Evolutionary conservation across 92 coral and sea anemone species (phyloP).

Genomic region (Epizoanthus ramosus): DNA sequence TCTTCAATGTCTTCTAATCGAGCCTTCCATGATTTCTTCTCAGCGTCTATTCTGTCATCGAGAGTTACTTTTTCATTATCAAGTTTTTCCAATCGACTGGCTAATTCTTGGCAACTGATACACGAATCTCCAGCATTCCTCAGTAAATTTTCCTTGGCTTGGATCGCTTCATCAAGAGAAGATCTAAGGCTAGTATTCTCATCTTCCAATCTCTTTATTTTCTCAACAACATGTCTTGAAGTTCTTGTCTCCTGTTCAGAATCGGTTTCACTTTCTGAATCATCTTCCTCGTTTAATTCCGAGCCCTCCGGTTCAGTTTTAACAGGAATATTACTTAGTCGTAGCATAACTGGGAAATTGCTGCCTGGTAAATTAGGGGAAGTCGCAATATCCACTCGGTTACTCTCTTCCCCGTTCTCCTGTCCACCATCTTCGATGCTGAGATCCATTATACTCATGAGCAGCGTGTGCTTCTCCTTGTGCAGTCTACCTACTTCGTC

Average conservation of each 20-base stretch:
- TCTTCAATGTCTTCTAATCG: conserved; percentile 61
- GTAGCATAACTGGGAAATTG: not conserved
- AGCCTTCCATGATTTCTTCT: conserved; percentile 60
- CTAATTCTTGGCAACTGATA: conserved; percentile 52
- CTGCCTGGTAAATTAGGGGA: not conserved
- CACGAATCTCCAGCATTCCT: conserved; percentile 57
- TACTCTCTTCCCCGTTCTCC: conserved; percentile 47
- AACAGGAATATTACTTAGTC: conserved; percentile 3
- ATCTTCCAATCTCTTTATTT: conserved; percentile 57
- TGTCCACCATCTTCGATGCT: conserved; percentile 63
- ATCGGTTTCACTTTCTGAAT: conserved; percentile 58
- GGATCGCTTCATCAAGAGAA: conserved; percentile 57
- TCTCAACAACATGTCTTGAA: conserved; percentile 35
- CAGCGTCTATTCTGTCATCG: conserved; percentile 57
- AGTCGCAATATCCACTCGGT: not conserved
- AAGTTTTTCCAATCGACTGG: conserved; percentile 60
- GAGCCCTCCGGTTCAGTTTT: conserved; percentile 55
- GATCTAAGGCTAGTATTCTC: conserved; percentile 65
- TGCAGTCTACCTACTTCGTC: conserved; percentile 87
- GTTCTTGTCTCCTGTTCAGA: conserved; percentile 44
- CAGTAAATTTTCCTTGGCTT: conserved; percentile 55
- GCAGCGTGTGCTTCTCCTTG: conserved; percentile 82
- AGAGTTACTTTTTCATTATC: conserved; percentile 49
- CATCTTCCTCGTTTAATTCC: conserved; percentile 55
- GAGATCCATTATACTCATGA: conserved; percentile 73